Conservation (phyloP, 2,113 vertebrate species). For the Nerophis lumbriciformis region DNA sequence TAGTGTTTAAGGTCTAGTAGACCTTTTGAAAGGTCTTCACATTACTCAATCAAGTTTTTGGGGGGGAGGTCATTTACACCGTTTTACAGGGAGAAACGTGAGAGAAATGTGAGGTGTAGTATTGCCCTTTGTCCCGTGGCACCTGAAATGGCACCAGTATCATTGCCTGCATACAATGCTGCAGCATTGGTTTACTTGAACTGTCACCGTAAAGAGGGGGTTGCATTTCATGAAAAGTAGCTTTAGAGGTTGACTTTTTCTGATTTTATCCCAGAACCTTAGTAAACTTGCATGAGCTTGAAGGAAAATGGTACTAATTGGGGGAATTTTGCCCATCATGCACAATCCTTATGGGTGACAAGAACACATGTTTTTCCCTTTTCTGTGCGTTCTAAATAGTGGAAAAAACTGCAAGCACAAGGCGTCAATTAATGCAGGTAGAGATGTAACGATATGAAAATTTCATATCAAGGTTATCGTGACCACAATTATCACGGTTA, state of each 20-base stretch:
- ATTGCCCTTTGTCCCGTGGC: slow-evolving; percentile 48
- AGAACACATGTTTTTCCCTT: no score
- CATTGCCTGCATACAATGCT: slow-evolving; percentile 40
- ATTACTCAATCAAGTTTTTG: slow-evolving; percentile 10
- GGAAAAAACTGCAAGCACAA: no score
- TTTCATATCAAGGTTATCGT: no score
- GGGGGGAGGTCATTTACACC: slow-evolving; percentile 5
- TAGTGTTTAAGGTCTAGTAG: neutral
- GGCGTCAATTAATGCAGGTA: no score
- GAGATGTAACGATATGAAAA: no score
- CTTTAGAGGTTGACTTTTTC: slow-evolving; percentile 24
- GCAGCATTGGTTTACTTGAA: slow-evolving; percentile 59
- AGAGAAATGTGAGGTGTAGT: slow-evolving; percentile 55
- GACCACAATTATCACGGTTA: no score
- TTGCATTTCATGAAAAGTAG: slow-evolving; percentile 47
- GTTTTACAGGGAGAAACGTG: slow-evolving; percentile 37
- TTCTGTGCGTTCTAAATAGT: no score
- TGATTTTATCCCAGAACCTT: slow-evolving; percentile 20
- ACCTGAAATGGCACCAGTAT: slow-evolving; percentile 35
- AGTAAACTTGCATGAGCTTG: neutral
- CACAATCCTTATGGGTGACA: no score
- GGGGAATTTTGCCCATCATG: no score
- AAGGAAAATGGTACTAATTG: no score
- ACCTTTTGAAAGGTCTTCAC: slow-evolving; percentile 10
- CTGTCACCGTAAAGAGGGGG: slow-evolving; percentile 2